These are phyloP conservation scores for Molossus alvarezi DNA, from an alignment of 2,797 vertebrate genomes.

Conservation along the genomic window DNA sequence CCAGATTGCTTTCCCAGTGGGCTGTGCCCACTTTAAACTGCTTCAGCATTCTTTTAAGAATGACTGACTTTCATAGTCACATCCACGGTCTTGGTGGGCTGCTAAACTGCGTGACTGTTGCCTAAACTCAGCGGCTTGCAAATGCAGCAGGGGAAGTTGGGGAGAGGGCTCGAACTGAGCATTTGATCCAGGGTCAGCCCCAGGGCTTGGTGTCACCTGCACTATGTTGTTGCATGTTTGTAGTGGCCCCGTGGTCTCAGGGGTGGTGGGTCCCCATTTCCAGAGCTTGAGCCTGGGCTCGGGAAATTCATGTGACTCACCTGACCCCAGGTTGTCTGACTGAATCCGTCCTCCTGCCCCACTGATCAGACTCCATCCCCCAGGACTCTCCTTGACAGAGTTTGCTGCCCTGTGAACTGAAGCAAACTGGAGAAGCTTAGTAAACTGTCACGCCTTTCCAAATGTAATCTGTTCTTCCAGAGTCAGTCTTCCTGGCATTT, in stretches of 20 bases:
- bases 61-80: conserved; percentile 48
- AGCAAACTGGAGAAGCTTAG: background rate
- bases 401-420: background rate
- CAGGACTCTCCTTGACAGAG: background rate
- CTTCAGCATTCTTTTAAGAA: conserved; percentile 28
- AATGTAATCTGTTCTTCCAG: background rate
- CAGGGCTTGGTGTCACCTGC: background rate
- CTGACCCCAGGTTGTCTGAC: background rate
- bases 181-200: background rate
- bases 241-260: background rate
- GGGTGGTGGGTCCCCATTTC: background rate
- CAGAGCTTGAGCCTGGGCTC: background rate
- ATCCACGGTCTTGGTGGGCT: background rate
- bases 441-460: background rate
- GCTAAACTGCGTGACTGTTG: background rate
- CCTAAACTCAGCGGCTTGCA: conserved; percentile 17
- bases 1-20: conserved; percentile 45
- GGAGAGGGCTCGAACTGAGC: background rate
- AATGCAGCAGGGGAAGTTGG: background rate
- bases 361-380: background rate
- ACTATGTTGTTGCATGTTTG: background rate
- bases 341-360: background rate
- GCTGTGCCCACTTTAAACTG: background rate
- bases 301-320: background rate
- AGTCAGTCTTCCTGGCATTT: conserved; percentile 15